phyloP scores from a whole-genome alignment of 2,888 invertebrate genomes.

The Cremastobaeus sp. region DNA sequence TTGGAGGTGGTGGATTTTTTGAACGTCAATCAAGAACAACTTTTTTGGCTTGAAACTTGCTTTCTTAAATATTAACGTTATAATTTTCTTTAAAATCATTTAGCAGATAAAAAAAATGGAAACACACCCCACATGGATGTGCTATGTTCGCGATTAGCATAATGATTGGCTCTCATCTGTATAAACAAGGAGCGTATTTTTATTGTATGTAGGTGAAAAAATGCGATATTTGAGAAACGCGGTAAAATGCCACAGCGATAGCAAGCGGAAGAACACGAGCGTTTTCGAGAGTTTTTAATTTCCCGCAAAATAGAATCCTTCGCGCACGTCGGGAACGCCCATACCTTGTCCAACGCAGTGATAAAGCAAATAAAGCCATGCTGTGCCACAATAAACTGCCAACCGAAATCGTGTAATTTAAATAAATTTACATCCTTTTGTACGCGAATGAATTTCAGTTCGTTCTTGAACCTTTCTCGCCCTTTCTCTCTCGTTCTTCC shows the following conservation, averaged over 20 bases:
- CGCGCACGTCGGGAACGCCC: constrained; percentile 72
- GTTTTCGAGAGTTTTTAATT: constrained; percentile 71
- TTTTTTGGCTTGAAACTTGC: no score
- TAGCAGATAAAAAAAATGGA: no score
- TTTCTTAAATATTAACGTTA: no score
- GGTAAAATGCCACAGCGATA: constrained; percentile 34
- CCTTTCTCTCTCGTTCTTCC: constrained; percentile 37
- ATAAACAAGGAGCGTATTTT: no score
- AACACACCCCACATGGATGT: no score
- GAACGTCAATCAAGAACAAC: no score
- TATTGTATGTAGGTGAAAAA: background rate
- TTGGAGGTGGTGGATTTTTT: no score
- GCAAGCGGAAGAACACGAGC: constrained; percentile 18
- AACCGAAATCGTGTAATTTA: constrained; percentile 76
- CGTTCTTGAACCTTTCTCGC: constrained; percentile 65
- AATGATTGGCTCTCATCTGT: no score
- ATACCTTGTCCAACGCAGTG: constrained; percentile 75
- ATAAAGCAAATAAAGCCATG: constrained; percentile 76
- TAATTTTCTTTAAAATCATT: no score
- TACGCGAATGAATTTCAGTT: constrained; percentile 74
- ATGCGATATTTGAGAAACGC: constrained; percentile 19
- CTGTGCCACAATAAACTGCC: constrained; percentile 76
- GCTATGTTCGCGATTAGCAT: no score
- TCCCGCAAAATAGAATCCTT: constrained; percentile 73
- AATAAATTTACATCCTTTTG: constrained; percentile 78